A percentile compares a stretch with the other conserved stretches of the same genome.
These are phyloP conservation scores for Alouatta palliata DNA, from an alignment of 2,113 vertebrate species.

Conservation along the genomic window DNA sequence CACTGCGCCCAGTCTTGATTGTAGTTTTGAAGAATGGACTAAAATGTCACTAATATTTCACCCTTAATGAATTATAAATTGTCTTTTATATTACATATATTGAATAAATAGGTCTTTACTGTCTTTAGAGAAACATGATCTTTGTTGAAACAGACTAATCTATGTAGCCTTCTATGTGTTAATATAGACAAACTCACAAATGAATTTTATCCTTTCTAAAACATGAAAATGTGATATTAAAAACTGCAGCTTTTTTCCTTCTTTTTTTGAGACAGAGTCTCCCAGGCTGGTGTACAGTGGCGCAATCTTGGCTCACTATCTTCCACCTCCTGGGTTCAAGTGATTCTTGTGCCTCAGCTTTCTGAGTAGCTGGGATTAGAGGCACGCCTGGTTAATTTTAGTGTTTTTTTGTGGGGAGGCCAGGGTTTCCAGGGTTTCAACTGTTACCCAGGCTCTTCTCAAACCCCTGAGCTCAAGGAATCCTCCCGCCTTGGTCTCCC, in stretches of 20 bases:
- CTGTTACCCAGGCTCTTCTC: no score
- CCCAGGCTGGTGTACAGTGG: no score
- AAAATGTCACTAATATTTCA: not conserved
- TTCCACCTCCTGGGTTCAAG: no score
- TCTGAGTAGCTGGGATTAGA: no score
- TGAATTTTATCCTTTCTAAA: slow-evolving; percentile 5
- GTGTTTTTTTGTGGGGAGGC: no score
- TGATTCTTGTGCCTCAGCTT: no score
- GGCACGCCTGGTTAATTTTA: no score
- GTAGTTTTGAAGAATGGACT: not conserved
- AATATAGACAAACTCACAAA: not conserved
- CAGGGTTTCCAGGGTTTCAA: no score
- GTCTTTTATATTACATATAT: not conserved
- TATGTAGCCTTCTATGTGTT: not conserved
- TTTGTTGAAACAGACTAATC: not conserved
- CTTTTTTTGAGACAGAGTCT: no score
- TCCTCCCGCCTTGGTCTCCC: no score
- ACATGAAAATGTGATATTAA: not conserved
- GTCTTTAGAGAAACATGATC: not conserved
- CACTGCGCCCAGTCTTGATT: not conserved
- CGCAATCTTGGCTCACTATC: no score
- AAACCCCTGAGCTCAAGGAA: no score
- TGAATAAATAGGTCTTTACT: not conserved
- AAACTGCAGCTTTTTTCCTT: not conserved
- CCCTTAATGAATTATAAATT: not conserved